Base-by-base conservation (phyloP, 2,888 invertebrate species). In the Protodeltote pygarga region DNA sequence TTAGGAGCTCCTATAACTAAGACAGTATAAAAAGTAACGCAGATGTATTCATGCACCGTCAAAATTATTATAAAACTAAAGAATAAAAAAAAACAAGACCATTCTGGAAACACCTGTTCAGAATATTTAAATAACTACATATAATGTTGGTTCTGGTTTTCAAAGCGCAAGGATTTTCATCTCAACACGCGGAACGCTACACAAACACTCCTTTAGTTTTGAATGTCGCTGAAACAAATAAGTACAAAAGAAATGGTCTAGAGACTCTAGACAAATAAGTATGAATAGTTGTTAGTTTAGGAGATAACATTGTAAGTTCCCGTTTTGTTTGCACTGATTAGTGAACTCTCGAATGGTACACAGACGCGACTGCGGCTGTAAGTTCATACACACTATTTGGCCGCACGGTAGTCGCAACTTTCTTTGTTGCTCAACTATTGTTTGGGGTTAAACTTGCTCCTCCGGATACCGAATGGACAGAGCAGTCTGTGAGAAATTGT, bases 361-460 rank as follows among this genome's bases (percentile, higher is more conserved):
- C 70, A 73, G 74, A 70, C 69, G 45, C 62, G 69, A 67, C 53
- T 52, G 59, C 73, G 76, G n/a, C n/a, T 78, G 75, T 73, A 66
- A 67, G 62, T 71, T 71, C 76, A 54, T 78, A 79, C 73, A 80
- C 79, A 73, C 72, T 71, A 75, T 72, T 77, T 77, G 72, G 78
- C 80, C 81, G 65, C 81, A 64, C 74, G 65, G 66, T 64, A 68
- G 66, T 49, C 21, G 32, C 71, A 87, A 89, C 81, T 90, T 88
- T 89, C 87, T 89, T 89, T 89, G 87, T 87, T 84, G 81, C 81
- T 73, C 73, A 87, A 89, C 87, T 84, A 89, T 88, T 89, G 89
- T 89, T 90, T 85, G 83, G 76, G 81, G 82, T 81, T 77, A 74
- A 90, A 87, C 85, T 90, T 86, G 44, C 72, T 75, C 74, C 74